Evolutionary conservation across 2,113 vertebrate genomes (phyloP), one percentile per base, ranked within the genome.

Genomic region (Apus apus): DNA sequence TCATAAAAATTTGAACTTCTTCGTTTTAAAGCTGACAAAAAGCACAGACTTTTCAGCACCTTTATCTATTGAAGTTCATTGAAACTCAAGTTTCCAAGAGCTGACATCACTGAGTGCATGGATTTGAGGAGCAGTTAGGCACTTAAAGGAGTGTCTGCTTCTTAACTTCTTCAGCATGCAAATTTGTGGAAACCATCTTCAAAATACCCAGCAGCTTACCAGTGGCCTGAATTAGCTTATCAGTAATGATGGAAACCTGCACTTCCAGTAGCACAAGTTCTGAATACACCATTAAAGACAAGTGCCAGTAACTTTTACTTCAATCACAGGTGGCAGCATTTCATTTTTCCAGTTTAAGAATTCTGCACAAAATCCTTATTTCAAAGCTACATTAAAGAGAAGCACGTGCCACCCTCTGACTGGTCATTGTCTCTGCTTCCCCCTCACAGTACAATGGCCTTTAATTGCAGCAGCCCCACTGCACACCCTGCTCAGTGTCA

Each of bases 401-500:
- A 76, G 6, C 8, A 0, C 0, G 3, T 71, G 32, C 36, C 50
- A 13, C 43, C 13, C 32, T 66, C 45, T 43, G 60, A 4, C 32
- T 34, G 34, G 14, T 4, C 73, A 10, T 1, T 8, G 6, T 57
- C 53, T 13, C 26, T 46, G 5, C 0, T 21, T n/a, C 16, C 14
- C 36, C 19, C 38, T 40, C 30, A 5, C 15, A 29, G 50, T 43
- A 25, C 43, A 66, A 61, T 6, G 4, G 48, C 26, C 46, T 27
- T 32, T 3, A 23, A 30, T 3, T 20, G 72, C 53, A 75, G 68
- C 79, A 72, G 48, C 27, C 38, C 26, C 56, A 20, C 15, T 22
- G 18, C 43, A 16, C 8, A 16, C 8, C 66, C 22, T 23, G 3
- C 29, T 23, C 21, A 1, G 6, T 29, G 22, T 25, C 50, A 3